Percentiles rank a stretch among this genome's conserved stretches.
phyloP scores from a whole-genome alignment of 2,888 invertebrate genomes.

The Desoria tigrina region DNA sequence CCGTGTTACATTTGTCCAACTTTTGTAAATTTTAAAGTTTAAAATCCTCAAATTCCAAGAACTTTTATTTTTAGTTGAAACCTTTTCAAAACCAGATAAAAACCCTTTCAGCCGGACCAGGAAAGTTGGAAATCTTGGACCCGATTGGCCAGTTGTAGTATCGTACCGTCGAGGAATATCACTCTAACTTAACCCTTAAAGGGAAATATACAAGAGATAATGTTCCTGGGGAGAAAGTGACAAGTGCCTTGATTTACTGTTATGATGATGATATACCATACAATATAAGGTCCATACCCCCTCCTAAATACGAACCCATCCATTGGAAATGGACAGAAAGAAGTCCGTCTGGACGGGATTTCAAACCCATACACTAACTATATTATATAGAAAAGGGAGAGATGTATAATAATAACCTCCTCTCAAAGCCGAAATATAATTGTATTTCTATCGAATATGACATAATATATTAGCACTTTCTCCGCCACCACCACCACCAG shows the following conservation, averaged over 20 bases:
- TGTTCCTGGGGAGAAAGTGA: conserved; percentile 29
- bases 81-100: too few species aligned
- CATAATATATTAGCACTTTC: conserved; percentile 47
- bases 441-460: conserved; percentile 52
- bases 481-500: not conserved
- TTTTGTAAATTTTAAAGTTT: too few species aligned
- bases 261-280: conserved; percentile 26
- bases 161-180: too few species aligned
- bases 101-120: too few species aligned
- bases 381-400: not conserved
- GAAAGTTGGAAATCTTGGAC: too few species aligned
- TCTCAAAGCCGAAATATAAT: conserved; percentile 40
- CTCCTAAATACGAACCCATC: not conserved
- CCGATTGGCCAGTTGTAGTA: too few species aligned
- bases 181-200: not conserved
- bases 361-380: not conserved
- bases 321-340: too few species aligned
- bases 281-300: not conserved
- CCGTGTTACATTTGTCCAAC: too few species aligned
- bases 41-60: too few species aligned
- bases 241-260: conserved; percentile 46
- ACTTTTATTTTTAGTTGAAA: too few species aligned
- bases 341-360: too few species aligned
- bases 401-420: not conserved
- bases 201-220: conserved; percentile 5